Conservation (phyloP, 2,888 invertebrate species). For the Ctenicera cuprea region DNA sequence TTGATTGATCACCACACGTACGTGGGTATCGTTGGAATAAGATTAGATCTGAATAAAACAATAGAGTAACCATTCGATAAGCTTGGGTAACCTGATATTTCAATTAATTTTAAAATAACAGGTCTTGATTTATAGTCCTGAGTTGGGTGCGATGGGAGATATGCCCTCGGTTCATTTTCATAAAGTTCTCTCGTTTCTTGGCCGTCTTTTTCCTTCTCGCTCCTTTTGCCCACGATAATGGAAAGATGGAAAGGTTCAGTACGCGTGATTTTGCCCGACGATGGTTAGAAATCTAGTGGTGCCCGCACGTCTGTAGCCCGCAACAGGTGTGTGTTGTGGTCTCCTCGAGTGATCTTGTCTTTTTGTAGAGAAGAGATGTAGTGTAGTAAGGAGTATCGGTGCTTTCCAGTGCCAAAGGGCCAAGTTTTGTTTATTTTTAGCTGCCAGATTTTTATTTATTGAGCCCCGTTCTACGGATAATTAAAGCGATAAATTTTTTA, state of each 20-base stretch:
- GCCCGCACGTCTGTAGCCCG: conserved; percentile 60
- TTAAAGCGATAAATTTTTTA: conserved; percentile 56
- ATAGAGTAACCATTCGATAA: conserved; percentile 64
- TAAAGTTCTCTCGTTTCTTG: conserved; percentile 37
- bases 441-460: conserved; percentile 54
- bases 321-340: conserved; percentile 51
- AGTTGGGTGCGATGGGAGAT: conserved; percentile 71
- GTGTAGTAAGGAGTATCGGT: conserved; percentile 53
- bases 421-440: conserved; percentile 50
- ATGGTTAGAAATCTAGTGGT: conserved; percentile 58
- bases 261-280: conserved; percentile 43
- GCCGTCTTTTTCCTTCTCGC: conserved; percentile 41
- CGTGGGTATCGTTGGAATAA: conserved; percentile 54
- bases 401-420: conserved; percentile 56
- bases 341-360: conserved; percentile 35
- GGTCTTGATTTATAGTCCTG: conserved; percentile 69
- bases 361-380: conserved; percentile 55
- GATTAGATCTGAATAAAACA: conserved; percentile 63
- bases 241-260: conserved; percentile 42
- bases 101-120: conserved; percentile 70
- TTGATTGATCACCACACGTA: conserved; percentile 47
- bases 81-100: conserved; percentile 69
- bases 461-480: conserved; percentile 48
- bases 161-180: conserved; percentile 65
- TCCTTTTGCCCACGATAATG: conserved; percentile 19